These are phyloP conservation scores for Axis porcinus DNA, from an alignment of 2,113 vertebrate genomes.

Conservation along the genomic window DNA sequence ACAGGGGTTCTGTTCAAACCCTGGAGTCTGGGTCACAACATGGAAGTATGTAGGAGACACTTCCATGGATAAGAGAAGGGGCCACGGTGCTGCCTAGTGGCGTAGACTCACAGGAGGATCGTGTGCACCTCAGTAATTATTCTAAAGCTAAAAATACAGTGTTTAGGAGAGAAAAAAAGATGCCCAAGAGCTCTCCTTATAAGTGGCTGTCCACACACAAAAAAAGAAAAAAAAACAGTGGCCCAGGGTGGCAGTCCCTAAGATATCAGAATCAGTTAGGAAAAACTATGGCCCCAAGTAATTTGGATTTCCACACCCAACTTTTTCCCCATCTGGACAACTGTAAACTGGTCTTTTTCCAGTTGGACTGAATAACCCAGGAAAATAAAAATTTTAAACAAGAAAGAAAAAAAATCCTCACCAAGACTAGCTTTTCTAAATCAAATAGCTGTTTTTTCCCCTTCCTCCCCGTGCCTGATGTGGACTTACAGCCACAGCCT, in stretches of 20 bases:
- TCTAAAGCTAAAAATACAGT: background rate
- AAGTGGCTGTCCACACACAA: background rate
- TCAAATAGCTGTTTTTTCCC: background rate
- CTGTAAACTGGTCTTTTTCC: background rate
- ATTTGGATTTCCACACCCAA: background rate
- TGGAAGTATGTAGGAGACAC: background rate
- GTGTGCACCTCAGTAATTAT: background rate
- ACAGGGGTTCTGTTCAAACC: background rate
- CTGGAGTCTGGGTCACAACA: background rate
- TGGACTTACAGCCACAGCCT: background rate
- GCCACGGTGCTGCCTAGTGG: fast-evolving
- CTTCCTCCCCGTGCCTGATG: fast-evolving
- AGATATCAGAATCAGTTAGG: background rate
- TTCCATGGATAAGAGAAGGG: background rate
- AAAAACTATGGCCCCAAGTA: background rate
- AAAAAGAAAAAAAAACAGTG: background rate
- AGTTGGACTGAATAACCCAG: background rate
- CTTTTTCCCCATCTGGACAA: background rate
- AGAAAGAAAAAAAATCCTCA: background rate
- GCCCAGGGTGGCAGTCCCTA: background rate
- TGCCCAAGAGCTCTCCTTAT: background rate
- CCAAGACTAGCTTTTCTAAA: background rate
- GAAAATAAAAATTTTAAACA: background rate
- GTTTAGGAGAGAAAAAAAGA: background rate
- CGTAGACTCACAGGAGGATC: fast-evolving